These are phyloP conservation scores for Lymantria dispar DNA, from an alignment of 2,888 invertebrate species.

Conservation along the genomic window DNA sequence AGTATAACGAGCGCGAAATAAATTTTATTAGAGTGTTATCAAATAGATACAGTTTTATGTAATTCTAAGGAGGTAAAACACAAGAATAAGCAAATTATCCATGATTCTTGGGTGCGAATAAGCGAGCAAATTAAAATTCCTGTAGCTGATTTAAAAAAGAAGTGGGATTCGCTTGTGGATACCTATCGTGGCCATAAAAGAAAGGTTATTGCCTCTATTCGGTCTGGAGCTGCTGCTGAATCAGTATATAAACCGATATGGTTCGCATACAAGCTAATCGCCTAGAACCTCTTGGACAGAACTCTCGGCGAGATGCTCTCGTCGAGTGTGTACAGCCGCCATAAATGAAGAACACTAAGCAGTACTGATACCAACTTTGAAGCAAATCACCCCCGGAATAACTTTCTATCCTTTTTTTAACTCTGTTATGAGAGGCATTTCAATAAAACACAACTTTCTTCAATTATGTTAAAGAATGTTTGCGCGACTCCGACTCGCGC, in stretches of 20 bases:
- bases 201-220: background rate
- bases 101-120: background rate
- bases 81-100: background rate
- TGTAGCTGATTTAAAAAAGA: background rate
- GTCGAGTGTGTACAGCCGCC: too few species aligned
- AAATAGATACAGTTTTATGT: background rate
- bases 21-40: background rate
- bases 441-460: too few species aligned
- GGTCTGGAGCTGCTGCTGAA: constrained; percentile 7
- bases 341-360: too few species aligned
- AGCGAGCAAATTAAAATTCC: background rate
- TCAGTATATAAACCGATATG: constrained; percentile 17
- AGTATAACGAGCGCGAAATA: background rate
- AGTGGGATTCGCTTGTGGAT: background rate
- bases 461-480: too few species aligned
- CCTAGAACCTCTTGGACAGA: too few species aligned
- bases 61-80: background rate
- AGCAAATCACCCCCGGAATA: too few species aligned
- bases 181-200: background rate
- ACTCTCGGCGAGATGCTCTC: too few species aligned
- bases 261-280: constrained; percentile 18
- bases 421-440: too few species aligned
- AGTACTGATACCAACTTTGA: too few species aligned
- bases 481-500: too few species aligned
- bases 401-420: too few species aligned